phyloP scores from a whole-genome alignment of 2,113 vertebrate genomes.

The Leuciscus idus region DNA sequence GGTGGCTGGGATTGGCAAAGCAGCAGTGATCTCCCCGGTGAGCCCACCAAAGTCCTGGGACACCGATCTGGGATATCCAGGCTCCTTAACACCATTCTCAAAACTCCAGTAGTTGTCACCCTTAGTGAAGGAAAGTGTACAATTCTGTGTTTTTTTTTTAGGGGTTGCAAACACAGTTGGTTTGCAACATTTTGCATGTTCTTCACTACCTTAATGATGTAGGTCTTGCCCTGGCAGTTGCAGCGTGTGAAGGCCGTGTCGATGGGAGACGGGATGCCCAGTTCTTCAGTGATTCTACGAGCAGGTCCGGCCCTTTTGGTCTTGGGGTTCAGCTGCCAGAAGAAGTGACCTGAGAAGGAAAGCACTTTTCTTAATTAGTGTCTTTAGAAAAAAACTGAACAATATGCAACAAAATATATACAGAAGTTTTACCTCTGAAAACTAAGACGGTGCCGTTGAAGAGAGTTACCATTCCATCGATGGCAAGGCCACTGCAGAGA shows the following conservation, averaged over 20 bases:
- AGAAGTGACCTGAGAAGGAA: conserved; percentile 78
- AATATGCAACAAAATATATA: neutral
- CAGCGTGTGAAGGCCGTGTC: conserved; percentile 89
- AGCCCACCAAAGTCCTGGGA: conserved; percentile 85
- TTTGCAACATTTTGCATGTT: neutral
- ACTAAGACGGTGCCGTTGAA: conserved; percentile 85
- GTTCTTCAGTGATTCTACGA: conserved; percentile 80
- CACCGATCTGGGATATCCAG: conserved; percentile 84
- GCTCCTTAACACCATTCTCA: conserved; percentile 81
- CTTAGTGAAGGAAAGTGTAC: conserved; percentile 62
- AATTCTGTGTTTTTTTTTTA: neutral
- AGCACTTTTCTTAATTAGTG: neutral
- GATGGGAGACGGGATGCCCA: conserved; percentile 87
- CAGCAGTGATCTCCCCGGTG: conserved; percentile 80
- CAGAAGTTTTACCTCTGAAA: conserved; percentile 81
- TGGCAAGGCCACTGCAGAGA: conserved; percentile 82
- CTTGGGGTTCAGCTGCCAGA: conserved; percentile 83
- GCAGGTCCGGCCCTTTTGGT: conserved; percentile 69
- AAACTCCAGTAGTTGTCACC: conserved; percentile 88
- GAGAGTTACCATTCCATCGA: conserved; percentile 82
- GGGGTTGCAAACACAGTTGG: neutral
- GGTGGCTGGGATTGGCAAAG: conserved; percentile 79
- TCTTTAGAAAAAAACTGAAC: neutral
- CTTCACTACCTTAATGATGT: conserved; percentile 87
- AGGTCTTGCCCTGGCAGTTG: conserved; percentile 87